Conservation (phyloP, 2,113 vertebrate genomes). For the Corydoras sp. region DNA sequence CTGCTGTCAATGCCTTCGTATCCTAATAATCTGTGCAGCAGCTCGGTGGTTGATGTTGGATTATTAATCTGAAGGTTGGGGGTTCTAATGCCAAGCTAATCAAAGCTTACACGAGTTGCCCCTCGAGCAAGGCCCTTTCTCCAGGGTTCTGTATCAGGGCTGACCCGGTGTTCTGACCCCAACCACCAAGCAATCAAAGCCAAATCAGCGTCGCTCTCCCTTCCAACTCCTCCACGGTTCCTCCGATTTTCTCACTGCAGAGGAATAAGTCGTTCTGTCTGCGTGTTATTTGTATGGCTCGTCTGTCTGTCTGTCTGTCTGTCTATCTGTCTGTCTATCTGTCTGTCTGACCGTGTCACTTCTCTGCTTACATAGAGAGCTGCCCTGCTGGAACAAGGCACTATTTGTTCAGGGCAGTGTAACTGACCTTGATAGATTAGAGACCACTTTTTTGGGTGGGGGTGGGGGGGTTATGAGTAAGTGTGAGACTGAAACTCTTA, state of each 20-base stretch:
- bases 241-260: not conserved
- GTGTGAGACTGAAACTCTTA: constrained; percentile 51
- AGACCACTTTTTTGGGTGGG: constrained; percentile 55
- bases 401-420: constrained; percentile 60
- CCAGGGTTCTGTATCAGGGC: too few species aligned
- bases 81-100: too few species aligned
- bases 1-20: too few species aligned
- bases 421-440: constrained; percentile 72
- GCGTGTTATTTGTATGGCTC: constrained; percentile 28
- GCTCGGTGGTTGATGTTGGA: too few species aligned
- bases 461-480: constrained; percentile 31
- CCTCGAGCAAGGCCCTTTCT: too few species aligned
- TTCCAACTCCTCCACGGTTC: not conserved
- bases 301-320: constrained; percentile 1
- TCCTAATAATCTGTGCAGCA: too few species aligned
- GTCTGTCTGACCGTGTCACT: constrained; percentile 39
- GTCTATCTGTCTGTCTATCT: constrained; percentile 42
- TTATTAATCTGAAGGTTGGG: too few species aligned
- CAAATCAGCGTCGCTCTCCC: not conserved
- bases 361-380: constrained; percentile 50
- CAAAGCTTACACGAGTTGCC: too few species aligned
- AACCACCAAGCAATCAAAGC: too few species aligned
- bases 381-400: constrained; percentile 56
- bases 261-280: constrained; percentile 18
- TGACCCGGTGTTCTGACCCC: too few species aligned